Evolutionary conservation across 2,113 vertebrate species (phyloP).

Genomic region (Podarcis muralis): DNA sequence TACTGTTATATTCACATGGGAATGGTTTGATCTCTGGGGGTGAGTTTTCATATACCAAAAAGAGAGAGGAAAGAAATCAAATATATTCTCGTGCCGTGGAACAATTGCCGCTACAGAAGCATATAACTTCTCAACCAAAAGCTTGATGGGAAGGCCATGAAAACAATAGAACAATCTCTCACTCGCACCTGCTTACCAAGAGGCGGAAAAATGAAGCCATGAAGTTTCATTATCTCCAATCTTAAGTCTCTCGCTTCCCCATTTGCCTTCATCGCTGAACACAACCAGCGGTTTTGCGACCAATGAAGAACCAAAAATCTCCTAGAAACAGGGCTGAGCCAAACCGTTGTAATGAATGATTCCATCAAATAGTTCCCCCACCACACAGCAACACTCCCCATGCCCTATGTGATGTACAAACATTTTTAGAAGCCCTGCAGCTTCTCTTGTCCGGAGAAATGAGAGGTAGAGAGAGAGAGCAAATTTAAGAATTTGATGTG

Average conservation of each 20-base stretch:
- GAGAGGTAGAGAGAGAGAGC: not conserved
- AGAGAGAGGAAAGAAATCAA: not conserved
- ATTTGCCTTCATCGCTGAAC: not conserved
- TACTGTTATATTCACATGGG: not conserved
- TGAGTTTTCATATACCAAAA: not conserved
- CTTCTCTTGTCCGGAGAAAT: not conserved
- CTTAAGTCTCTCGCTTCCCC: not conserved
- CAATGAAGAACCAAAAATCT: not conserved
- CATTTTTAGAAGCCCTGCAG: not conserved
- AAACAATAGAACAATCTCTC: not conserved
- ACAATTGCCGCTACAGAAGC: not conserved
- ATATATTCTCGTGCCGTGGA: not conserved
- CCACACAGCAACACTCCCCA: not conserved
- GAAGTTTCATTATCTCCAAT: not conserved
- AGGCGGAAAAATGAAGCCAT: not conserved
- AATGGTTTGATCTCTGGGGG: not conserved
- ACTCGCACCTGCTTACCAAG: not conserved
- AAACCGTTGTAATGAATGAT: not conserved
- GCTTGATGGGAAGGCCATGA: not conserved
- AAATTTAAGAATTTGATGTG: not conserved
- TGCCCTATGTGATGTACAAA: not conserved
- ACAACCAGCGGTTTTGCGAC: not conserved
- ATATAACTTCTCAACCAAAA: not conserved
- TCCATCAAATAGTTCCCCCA: not conserved
- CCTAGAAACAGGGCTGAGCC: not conserved